Evolutionary conservation across 2,888 invertebrate species (phyloP), one percentile per base, ranked within the genome.

Genomic region (Ormyrus labotus): DNA sequence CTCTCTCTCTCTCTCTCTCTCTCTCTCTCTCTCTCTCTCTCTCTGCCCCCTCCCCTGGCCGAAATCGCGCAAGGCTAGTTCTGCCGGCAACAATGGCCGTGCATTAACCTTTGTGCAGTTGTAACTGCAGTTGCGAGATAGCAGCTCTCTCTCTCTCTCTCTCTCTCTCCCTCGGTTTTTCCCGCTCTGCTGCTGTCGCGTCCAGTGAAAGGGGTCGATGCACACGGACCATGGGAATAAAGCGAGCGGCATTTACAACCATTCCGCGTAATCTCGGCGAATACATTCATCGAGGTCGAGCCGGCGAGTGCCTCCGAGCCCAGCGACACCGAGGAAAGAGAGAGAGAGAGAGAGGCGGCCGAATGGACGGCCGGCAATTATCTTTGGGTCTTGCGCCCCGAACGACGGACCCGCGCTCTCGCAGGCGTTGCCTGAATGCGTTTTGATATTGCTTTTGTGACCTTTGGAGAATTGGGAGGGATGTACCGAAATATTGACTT

Each of bases 121-220:
- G 89, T 90, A 90, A 90, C 90, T 89, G 90, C 89, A 90, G 88
- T 88, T 86, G 86, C 86, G 88, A 89, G 90, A 90, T 90, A 90
- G 89, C 85, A 82, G 83, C 58, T 51, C 50, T 50, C 61, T 19
- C 53, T 55, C 34, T 45, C 45, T 47, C 50, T n/a, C 9, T 60
- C 80, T 58, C 50, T 57, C 72, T 68, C 68, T 83, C 82, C 63
- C 57, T 69, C 45, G 19, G 68, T 68, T 77, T 70, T 77, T 70
- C 63, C 70, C 55, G 51, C 57, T 69, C 69, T 47, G 47, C 58
- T 47, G 65, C n/a, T 45, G 73, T 77, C 65, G 72, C 57, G 69
- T 48, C 50, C 69, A 61, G 67, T 69, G 73, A 75, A 73, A 74
- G 72, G 74, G 77, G 60, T 69, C 74, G 81, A 78, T 73, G 70